phyloP scores from a whole-genome alignment of 2,113 vertebrate genomes.

The Semicossyphus pulcher region DNA sequence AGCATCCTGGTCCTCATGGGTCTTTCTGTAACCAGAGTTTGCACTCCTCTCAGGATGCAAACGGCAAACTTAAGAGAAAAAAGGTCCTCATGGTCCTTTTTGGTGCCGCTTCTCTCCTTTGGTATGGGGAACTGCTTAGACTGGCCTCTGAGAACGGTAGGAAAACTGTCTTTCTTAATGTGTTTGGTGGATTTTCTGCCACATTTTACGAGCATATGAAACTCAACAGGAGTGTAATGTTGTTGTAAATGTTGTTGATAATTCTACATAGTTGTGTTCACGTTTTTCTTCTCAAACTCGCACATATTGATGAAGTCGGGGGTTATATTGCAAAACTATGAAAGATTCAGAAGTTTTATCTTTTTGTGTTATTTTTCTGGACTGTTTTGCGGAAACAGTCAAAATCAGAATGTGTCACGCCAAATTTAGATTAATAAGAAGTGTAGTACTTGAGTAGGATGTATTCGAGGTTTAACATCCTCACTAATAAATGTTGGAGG shows the following conservation, averaged over 20 bases:
- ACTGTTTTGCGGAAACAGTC: not conserved
- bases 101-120: constrained; percentile 65
- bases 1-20: constrained; percentile 66
- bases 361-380: no score
- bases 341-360: no score
- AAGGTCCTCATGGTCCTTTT: constrained; percentile 81
- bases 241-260: no score
- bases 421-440: not conserved
- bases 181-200: not conserved
- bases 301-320: no score
- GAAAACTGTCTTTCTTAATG: constrained; percentile 32
- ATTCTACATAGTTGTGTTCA: no score
- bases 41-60: constrained; percentile 80
- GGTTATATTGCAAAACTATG: no score
- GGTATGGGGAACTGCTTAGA: constrained; percentile 95
- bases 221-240: no score
- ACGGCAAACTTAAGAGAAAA: constrained; percentile 78
- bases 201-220: no score
- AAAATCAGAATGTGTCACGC: not conserved
- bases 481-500: not conserved
- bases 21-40: constrained; percentile 82
- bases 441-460: not conserved
- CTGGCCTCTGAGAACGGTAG: constrained; percentile 91
- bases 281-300: no score
- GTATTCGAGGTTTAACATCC: not conserved